Evolutionary conservation across 2,888 invertebrate species (phyloP), one percentile per base, ranked within the genome.

Genomic region (Agonopterix alstromeriana): DNA sequence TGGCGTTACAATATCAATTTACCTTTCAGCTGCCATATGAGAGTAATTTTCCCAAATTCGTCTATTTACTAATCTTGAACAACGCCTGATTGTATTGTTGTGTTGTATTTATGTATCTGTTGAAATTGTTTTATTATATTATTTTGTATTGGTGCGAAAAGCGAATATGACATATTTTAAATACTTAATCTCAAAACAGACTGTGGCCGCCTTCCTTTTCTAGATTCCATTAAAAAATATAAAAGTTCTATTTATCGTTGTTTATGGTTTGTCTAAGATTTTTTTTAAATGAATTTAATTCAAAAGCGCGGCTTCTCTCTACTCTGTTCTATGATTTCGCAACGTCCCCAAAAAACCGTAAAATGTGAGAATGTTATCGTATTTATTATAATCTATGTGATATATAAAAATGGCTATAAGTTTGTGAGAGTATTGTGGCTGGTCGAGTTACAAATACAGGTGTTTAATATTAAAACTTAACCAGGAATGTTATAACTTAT

Each of bases 341-440:
- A 64, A 59, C 66, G 76, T 72, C 76, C 77, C 75, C 77, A 74
- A 58, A 52, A 52, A 57, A 67, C 27, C 27, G 27, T 27, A 27
- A 27, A 27, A 65, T 61, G 61, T 56, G 65, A 69, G 68, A 58
- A 60, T 67, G 70, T 46, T 67, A 60, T 58, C 64, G 61, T 72
- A 72, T 72, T 80, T 66, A 71, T 73, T 76, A 67, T 79, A 72
- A 74, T 67, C 72, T 73, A 77, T 83, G 84, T 84, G 83, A 85
- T 85, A 12, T 42, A 42, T 71, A 73, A 68, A 61, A 56, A 75
- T 72, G 77, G 75, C 73, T 80, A 77, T 74, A 76, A 71, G 67
- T 74, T 75, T 70, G 71, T 75, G 73, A 63, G 65, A 64, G 61
- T 65, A 62, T 67, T 59, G 60, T 49, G 42, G 43, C 27, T 8